Percentiles rank a stretch among this genome's conserved stretches.
phyloP scores from a whole-genome alignment of 2,797 vertebrate genomes.

The Thripadectes ignobilis region DNA sequence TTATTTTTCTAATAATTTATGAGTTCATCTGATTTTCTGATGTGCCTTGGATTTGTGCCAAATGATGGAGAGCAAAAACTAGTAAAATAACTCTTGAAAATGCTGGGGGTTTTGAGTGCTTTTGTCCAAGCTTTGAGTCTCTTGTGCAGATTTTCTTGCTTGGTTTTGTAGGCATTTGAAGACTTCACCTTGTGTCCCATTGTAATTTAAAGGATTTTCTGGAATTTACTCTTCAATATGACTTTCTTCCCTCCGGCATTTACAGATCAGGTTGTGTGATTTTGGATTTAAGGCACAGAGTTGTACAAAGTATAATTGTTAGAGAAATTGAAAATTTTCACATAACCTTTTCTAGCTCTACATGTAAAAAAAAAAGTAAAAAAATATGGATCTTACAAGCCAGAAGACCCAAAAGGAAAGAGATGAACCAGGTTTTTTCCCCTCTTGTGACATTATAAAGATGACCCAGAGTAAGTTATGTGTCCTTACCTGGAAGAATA shows the following conservation, averaged over 20 bases:
- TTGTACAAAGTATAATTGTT: neutral
- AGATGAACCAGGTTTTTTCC: neutral
- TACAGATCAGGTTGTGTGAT: neutral
- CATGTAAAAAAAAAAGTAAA: neutral
- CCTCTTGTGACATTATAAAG: neutral
- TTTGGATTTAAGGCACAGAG: neutral
- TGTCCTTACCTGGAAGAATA: neutral
- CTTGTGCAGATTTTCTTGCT: neutral
- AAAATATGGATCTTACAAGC: neutral
- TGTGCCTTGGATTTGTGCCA: slow-evolving; percentile 84
- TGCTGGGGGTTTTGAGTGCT: neutral
- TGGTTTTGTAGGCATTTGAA: neutral
- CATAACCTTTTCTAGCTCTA: neutral
- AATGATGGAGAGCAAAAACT: slow-evolving; percentile 71
- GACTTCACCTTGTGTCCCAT: neutral
- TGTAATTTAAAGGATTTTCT: neutral
- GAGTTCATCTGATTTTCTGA: slow-evolving; percentile 75
- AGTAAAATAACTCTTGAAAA: slow-evolving; percentile 72
- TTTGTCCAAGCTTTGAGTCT: neutral
- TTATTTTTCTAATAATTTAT: slow-evolving; percentile 83
- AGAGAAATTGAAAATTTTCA: neutral
- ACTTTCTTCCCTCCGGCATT: neutral
- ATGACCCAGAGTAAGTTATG: neutral
- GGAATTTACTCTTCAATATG: neutral
- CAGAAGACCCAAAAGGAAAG: neutral